Conservation (phyloP, 1,140 invertebrate genomes). For the Rhopalosiphum maidis region DNA sequence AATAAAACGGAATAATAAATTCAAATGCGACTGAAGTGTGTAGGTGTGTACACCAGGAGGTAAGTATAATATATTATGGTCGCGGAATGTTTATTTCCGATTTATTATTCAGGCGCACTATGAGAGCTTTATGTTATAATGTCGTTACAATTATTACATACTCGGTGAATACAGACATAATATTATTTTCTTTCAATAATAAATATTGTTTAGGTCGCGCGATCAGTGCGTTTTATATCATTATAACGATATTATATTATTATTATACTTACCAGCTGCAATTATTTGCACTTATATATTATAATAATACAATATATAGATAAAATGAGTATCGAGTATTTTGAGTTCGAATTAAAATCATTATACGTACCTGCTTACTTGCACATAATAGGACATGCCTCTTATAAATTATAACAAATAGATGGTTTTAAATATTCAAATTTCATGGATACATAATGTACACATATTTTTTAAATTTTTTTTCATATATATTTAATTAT, state of each 20-base stretch:
- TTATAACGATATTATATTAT: background rate
- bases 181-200: background rate
- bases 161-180: background rate
- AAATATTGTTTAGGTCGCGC: background rate
- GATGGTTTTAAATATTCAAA: background rate
- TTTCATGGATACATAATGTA: background rate
- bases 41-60: background rate
- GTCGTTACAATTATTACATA: background rate
- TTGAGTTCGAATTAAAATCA: background rate
- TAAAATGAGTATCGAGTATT: background rate
- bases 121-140: constrained; percentile 15
- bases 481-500: background rate
- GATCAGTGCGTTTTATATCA: background rate
- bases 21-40: background rate
- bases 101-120: background rate
- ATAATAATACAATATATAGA: background rate
- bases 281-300: background rate
- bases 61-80: background rate
- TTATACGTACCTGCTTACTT: background rate
- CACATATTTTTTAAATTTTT: background rate
- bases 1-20: background rate
- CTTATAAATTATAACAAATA: background rate
- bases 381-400: background rate
- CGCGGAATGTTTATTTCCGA: background rate
- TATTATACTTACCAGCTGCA: background rate